Evolutionary conservation across 53 echinoderm and acorn worm species (phyloP).

Genomic region (Crossaster papposus): DNA sequence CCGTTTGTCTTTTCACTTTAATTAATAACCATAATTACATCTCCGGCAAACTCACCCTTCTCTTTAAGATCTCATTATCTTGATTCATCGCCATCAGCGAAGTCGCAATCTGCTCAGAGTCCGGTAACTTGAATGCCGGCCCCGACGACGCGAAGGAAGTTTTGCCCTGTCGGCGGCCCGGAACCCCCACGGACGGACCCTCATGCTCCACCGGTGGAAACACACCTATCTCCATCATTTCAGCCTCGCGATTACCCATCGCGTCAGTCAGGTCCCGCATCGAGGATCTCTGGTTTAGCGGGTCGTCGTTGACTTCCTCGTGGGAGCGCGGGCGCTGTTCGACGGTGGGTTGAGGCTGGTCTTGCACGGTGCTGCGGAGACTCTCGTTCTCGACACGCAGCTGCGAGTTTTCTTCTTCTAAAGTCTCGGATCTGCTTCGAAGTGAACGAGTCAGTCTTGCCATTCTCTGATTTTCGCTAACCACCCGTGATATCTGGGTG

Average conservation of each 20-base stretch:
- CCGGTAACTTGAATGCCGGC: neutral
- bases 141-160: neutral
- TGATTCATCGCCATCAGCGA: constrained; percentile 11
- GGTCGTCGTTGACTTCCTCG: neutral
- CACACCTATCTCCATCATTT: constrained; percentile 42
- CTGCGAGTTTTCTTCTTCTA: neutral
- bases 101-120: constrained; percentile 25
- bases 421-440: neutral
- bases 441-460: neutral
- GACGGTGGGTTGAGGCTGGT: neutral
- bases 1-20: too few relatives aligned
- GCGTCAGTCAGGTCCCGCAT: constrained; percentile 45
- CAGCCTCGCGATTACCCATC: constrained; percentile 62
- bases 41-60: constrained; percentile 12
- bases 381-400: constrained; percentile 15
- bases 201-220: neutral
- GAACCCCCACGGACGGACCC: neutral
- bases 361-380: neutral
- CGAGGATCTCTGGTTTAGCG: neutral
- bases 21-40: neutral
- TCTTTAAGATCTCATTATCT: constrained; percentile 6
- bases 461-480: constrained; percentile 17
- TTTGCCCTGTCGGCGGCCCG: neutral
- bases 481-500: neutral
- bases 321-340: neutral